phyloP scores from a whole-genome alignment of 2,888 invertebrate genomes.

The Meliscaeva auricollis region DNA sequence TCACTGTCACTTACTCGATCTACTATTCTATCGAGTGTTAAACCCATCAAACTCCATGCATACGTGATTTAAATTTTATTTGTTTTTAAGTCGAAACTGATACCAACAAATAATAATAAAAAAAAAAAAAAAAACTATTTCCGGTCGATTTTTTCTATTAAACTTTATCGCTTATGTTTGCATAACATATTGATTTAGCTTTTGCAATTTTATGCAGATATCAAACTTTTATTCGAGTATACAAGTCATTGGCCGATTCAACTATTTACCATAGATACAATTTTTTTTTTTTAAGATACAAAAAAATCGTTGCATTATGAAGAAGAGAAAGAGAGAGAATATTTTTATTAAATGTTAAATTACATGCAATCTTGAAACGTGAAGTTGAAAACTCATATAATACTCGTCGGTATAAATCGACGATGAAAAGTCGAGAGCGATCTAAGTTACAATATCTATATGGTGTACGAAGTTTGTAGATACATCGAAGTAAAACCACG shows the following conservation, averaged over 20 bases:
- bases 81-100: background rate
- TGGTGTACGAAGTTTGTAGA: background rate
- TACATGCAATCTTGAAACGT: slow-evolving; percentile 69
- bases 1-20: background rate
- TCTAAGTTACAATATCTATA: slow-evolving; percentile 4
- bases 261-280: slow-evolving; percentile 14
- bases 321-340: slow-evolving; percentile 16
- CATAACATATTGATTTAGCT: slow-evolving; percentile 44
- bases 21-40: background rate
- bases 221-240: too few relatives aligned
- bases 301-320: background rate
- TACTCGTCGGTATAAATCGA: background rate
- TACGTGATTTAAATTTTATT: background rate
- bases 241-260: slow-evolving; percentile 33
- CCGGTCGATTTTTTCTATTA: slow-evolving; percentile 2
- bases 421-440: background rate
- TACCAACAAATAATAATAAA: background rate
- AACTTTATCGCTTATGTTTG: slow-evolving; percentile 22
- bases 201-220: slow-evolving; percentile 35
- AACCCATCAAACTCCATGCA: background rate
- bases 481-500: slow-evolving; percentile 41
- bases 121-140: background rate
- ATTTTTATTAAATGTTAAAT: slow-evolving; percentile 70
- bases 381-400: slow-evolving; percentile 31
- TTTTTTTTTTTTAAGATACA: slow-evolving; percentile 35